Percentiles rank a stretch among this genome's conserved stretches.
phyloP scores from a whole-genome alignment of 2,113 vertebrate species.

The Mesembrinibis cayennensis region DNA sequence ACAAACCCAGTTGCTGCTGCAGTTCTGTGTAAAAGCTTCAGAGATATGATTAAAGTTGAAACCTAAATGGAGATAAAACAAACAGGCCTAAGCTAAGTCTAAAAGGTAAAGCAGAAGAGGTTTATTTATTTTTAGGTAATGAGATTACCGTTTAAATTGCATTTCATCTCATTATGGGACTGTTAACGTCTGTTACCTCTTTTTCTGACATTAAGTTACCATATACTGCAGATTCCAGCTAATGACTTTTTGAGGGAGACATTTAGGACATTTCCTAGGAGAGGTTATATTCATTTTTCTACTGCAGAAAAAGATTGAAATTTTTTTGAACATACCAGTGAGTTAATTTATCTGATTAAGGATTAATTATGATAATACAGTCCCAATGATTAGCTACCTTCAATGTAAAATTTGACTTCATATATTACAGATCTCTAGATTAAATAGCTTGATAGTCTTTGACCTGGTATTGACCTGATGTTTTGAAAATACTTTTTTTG shows the following conservation, averaged over 20 bases:
- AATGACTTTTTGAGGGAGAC: constrained; percentile 57
- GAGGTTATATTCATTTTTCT: constrained; percentile 27
- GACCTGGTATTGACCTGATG: not conserved
- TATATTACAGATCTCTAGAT: not conserved
- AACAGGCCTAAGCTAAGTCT: constrained; percentile 29
- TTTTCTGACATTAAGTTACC: constrained; percentile 64
- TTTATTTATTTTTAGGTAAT: constrained; percentile 59
- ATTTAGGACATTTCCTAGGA: constrained; percentile 60
- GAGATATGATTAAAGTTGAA: constrained; percentile 54
- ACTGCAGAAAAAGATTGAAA: not conserved
- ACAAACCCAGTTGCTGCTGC: not conserved
- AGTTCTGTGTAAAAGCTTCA: constrained; percentile 33
- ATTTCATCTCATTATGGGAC: constrained; percentile 55
- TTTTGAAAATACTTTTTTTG: not conserved
- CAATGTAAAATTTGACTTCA: not conserved
- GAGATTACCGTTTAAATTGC: constrained; percentile 48
- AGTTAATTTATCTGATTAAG: constrained; percentile 45
- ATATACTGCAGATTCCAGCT: constrained; percentile 21
- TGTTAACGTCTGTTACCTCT: constrained; percentile 56
- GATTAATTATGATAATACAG: constrained; percentile 12
- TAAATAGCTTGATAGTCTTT: not conserved
- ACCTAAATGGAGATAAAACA: constrained; percentile 54
- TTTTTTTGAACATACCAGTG: not conserved
- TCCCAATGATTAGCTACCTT: constrained; percentile 20
- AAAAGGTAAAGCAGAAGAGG: constrained; percentile 52